Conservation (phyloP, 1,140 invertebrate species). For the Solenopsis invicta region DNA sequence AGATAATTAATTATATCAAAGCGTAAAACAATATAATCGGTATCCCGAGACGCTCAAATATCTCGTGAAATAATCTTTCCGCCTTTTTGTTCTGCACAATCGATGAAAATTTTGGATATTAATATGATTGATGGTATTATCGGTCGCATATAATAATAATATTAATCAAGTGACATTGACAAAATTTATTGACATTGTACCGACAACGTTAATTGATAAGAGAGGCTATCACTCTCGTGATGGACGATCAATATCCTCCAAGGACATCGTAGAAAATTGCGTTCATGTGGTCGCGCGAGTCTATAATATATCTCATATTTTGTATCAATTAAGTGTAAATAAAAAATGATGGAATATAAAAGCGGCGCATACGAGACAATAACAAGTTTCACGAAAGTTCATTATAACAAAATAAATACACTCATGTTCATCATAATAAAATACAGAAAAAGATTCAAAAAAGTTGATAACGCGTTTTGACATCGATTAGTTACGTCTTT, state of each 20-base stretch:
- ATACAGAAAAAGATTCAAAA: too few relatives aligned
- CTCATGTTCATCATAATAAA: background rate
- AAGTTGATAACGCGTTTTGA: background rate
- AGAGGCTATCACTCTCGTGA: background rate
- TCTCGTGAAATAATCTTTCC: background rate
- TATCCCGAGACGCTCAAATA: too few relatives aligned
- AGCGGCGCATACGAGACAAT: background rate
- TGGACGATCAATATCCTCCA: background rate
- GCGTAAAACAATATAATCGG: background rate
- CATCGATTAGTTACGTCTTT: background rate
- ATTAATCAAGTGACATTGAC: background rate
- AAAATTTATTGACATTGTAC: background rate
- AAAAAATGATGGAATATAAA: background rate
- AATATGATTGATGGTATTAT: background rate
- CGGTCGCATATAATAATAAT: background rate
- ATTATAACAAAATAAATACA: background rate
- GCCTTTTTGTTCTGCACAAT: background rate
- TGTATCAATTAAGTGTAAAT: background rate
- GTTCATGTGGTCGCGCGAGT: background rate
- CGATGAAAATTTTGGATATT: background rate
- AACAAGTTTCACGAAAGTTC: conserved; percentile 49
- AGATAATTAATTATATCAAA: background rate
- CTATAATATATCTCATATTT: background rate
- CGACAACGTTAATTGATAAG: background rate
- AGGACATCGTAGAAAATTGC: background rate